Percentiles rank a stretch among this genome's conserved stretches.
phyloP scores from a whole-genome alignment of 2,797 vertebrate genomes.

The Pipistrellus pygmaeus region DNA sequence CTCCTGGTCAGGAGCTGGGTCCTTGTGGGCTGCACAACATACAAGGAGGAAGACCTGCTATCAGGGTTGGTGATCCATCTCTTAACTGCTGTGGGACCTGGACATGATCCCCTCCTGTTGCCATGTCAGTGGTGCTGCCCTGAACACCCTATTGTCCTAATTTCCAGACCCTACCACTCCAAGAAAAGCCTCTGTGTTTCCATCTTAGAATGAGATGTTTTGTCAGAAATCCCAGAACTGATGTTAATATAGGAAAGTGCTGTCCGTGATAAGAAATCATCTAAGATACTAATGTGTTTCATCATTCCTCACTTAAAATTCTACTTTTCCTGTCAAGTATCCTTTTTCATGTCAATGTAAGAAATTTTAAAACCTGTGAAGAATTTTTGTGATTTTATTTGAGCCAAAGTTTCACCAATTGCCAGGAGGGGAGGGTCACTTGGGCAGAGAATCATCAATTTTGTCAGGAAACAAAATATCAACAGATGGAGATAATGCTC shows the following conservation, averaged over 20 bases:
- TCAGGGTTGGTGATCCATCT: rapidly evolving
- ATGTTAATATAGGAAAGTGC: neutral
- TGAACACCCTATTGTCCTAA: neutral
- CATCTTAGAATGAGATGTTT: neutral
- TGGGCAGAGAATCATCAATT: too few species aligned
- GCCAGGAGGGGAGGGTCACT: too few species aligned
- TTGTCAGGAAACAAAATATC: too few species aligned
- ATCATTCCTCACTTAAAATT: neutral
- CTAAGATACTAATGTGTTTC: neutral
- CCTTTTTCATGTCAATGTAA: neutral
- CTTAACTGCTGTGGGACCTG: neutral
- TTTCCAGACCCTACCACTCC: neutral
- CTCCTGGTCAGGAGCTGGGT: neutral
- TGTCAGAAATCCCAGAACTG: neutral
- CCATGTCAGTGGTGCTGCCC: neutral
- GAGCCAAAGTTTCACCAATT: too few species aligned
- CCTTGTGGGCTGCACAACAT: neutral
- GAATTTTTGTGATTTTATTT: neutral
- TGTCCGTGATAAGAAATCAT: neutral
- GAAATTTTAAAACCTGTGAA: too few species aligned
- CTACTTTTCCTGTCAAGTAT: neutral
- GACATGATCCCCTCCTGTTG: neutral
- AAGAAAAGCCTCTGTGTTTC: neutral
- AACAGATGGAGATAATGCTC: too few species aligned
- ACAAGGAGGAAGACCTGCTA: neutral